Evolutionary conservation across 2,888 invertebrate species (phyloP).

Genomic region (Proisotoma minuta): DNA sequence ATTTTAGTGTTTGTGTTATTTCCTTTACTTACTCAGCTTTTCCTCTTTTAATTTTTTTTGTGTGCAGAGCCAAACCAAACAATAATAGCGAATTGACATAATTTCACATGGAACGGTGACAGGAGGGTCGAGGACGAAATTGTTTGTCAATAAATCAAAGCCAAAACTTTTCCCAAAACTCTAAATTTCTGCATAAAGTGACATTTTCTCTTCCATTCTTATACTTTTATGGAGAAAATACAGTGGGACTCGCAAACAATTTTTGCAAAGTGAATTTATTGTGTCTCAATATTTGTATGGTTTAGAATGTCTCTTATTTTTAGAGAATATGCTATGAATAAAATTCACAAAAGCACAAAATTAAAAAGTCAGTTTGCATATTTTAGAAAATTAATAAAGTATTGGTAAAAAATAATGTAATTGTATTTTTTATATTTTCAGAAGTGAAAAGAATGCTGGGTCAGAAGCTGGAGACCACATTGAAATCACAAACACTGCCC

Average conservation of each 20-base stretch:
- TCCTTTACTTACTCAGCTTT: no score
- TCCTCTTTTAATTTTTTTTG: no score
- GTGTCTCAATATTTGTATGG: not conserved
- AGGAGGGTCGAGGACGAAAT: not conserved
- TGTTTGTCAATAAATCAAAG: constrained; percentile 1
- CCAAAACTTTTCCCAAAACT: not conserved
- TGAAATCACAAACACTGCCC: constrained; percentile 44
- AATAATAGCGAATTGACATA: no score
- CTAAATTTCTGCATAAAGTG: not conserved
- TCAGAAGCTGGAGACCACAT: constrained; percentile 36
- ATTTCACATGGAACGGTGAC: no score
- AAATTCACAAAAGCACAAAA: constrained; percentile 1
- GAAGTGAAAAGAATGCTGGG: constrained; percentile 40
- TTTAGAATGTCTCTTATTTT: not conserved
- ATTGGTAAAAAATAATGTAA: not conserved
- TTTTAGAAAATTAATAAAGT: not conserved
- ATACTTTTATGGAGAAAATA: not conserved
- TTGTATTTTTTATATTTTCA: not conserved
- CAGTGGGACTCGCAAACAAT: no score
- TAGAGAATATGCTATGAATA: constrained; percentile 4
- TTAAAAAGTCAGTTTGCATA: constrained; percentile 7
- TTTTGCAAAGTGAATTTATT: not conserved
- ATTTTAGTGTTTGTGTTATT: no score
- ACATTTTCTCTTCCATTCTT: no score
- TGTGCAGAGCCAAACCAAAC: no score